Evolutionary conservation across 2,113 vertebrate genomes (phyloP).

Genomic region (Cariama cristata): DNA sequence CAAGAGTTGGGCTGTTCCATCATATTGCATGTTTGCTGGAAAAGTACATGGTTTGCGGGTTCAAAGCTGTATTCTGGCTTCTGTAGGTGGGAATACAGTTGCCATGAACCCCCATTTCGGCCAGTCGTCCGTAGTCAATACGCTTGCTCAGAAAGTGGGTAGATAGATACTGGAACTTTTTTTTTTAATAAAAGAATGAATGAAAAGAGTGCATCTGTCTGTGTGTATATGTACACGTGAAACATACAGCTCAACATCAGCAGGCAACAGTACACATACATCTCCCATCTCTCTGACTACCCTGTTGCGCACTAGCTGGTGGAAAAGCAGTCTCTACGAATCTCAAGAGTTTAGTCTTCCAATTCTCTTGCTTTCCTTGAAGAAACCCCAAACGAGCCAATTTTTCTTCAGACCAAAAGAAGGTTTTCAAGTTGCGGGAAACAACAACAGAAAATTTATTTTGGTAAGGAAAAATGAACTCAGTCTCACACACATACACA

Average conservation of each 20-base stretch:
- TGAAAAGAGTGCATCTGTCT: not conserved
- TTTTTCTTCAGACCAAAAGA: not conserved
- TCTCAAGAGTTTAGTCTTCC: not conserved
- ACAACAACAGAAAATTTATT: not conserved
- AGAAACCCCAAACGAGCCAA: not conserved
- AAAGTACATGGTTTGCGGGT: not conserved
- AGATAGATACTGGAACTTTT: not conserved
- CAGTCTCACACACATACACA: too few species aligned
- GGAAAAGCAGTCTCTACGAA: not conserved
- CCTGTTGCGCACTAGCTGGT: not conserved
- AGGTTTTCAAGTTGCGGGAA: not conserved
- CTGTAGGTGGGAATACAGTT: not conserved
- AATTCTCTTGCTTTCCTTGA: not conserved
- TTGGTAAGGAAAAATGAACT: not conserved
- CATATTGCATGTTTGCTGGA: not conserved
- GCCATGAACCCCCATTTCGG: not conserved
- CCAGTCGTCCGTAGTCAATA: not conserved
- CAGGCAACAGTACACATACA: not conserved
- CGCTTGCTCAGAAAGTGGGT: not conserved
- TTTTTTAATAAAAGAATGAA: not conserved
- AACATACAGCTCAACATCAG: not conserved
- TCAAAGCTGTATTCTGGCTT: not conserved
- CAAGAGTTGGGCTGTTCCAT: not conserved
- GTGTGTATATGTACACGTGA: not conserved
- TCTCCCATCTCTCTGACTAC: not conserved